Evolutionary conservation across 1,140 invertebrate genomes (phyloP).

Genomic region (Sminthurides bifidus): DNA sequence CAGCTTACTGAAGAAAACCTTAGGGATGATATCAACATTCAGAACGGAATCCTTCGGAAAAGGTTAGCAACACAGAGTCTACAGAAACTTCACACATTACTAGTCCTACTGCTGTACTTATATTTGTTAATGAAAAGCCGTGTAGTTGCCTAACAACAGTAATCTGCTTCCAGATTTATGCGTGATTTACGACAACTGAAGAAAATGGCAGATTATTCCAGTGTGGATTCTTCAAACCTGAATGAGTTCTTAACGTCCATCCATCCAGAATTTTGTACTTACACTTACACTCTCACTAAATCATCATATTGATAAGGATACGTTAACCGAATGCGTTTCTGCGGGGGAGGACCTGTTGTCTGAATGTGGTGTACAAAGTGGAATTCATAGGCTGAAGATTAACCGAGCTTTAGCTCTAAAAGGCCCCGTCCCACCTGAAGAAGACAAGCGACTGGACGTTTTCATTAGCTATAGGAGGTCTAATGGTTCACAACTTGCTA

Average conservation of each 20-base stretch:
- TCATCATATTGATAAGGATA: slow-evolving; percentile 74
- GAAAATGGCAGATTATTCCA: slow-evolving; percentile 93
- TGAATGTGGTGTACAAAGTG: slow-evolving; percentile 86
- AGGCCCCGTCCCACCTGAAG: slow-evolving; percentile 59
- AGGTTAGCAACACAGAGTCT: slow-evolving; percentile 47
- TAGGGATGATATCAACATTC: slow-evolving; percentile 79
- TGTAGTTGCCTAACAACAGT: neutral
- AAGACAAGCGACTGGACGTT: slow-evolving; percentile 83
- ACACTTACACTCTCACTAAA: slow-evolving; percentile 95
- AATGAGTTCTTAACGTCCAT: slow-evolving; percentile 80
- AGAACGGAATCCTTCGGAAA: slow-evolving; percentile 83
- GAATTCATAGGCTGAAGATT: slow-evolving; percentile 84
- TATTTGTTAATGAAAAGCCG: too few species aligned
- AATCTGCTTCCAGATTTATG: slow-evolving; percentile 57
- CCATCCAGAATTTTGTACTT: slow-evolving; percentile 83
- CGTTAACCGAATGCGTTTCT: slow-evolving; percentile 44
- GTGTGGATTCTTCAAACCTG: slow-evolving; percentile 78
- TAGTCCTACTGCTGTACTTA: neutral
- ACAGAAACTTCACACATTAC: too few species aligned
- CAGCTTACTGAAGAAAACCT: slow-evolving; percentile 88
- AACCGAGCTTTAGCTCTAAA: slow-evolving; percentile 72
- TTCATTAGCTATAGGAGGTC: slow-evolving; percentile 97
- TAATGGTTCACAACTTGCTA: slow-evolving; percentile 93
- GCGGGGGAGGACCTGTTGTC: slow-evolving; percentile 68
- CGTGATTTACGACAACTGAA: slow-evolving; percentile 89